Percentiles rank a stretch among this genome's conserved stretches.
Conservation (phyloP, 1,140 invertebrate species). For the Pentalonia nigronervosa region DNA sequence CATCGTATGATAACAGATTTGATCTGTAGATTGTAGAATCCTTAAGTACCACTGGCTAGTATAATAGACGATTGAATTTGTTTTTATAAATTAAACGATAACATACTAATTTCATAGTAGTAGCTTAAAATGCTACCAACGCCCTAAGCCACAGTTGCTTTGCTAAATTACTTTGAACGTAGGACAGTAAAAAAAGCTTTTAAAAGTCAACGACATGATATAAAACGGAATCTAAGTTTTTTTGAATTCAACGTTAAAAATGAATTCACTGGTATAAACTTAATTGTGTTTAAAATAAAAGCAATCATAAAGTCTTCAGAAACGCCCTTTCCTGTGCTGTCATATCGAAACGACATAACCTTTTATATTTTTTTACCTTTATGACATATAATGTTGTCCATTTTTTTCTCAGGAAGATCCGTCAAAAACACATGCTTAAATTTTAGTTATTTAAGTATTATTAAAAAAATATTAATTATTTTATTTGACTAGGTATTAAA, state of each 20-base stretch:
- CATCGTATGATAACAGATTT: no score
- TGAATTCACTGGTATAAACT: neutral
- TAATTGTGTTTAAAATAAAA: conserved; percentile 32
- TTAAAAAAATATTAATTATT: neutral
- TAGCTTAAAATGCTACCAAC: neutral
- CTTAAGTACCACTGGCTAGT: neutral
- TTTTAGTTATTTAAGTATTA: neutral
- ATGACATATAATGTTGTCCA: neutral
- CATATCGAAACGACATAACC: neutral
- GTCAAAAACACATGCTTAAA: neutral
- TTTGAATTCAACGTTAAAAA: neutral
- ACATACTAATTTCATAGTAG: neutral
- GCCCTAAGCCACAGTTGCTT: neutral
- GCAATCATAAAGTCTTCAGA: conserved; percentile 26
- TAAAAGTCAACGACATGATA: conserved; percentile 1
- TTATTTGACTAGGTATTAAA: neutral
- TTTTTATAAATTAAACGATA: neutral
- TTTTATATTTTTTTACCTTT: neutral
- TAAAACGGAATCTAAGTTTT: neutral
- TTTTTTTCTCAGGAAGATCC: neutral
- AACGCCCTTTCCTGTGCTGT: conserved; percentile 45
- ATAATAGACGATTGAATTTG: neutral
- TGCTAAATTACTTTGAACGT: neutral
- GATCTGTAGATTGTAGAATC: neutral
- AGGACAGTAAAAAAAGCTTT: neutral